Base-by-base conservation (phyloP, 2,888 invertebrate species). In the Drepanosiphum platanoidis region DNA sequence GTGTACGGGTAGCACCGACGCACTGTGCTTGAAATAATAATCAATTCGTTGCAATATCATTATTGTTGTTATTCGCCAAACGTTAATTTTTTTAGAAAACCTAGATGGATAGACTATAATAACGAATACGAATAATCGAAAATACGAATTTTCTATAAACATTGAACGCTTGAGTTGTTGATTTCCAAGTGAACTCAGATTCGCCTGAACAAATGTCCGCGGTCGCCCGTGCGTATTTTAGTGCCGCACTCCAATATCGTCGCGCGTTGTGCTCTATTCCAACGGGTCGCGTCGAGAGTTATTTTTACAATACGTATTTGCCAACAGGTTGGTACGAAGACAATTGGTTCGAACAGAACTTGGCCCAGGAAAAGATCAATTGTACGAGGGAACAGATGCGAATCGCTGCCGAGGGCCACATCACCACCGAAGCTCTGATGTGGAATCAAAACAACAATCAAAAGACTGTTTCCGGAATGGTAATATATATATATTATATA, bases 311-410 rank as follows among this genome's bases (percentile, higher is more conserved):
- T 27, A 75, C 22, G 15, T 34, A 9, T 71, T 42, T 68, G n/a
- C n/a, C n/a, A n/a, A n/a, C n/a, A 95, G 95, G 96, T 86, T 98
- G 98, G 98, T 99, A 99, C 90, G 98, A 99, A 89, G 98, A 99
- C 90, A 97, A 98, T 89, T 99, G 99, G 99, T 99, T 96, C 90
- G 95, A 96, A 89, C 94, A 95, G 11, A 95, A 95, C 89, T 91
- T 96, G 87, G 94, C 95, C 88, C 93, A 94, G 86, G 96, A 97
- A 90, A 94, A 94, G 78, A 94, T 99, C 87, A 95, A 96, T 87
- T 99, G 99, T 90, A 97, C 97, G 0, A 93, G 93, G 86, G 96
- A 97, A 88, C 94, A 99, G 90, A 97, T 99, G 97, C 92, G 95
- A 71, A 93, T 93, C 88, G 98, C 98, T 0, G 97, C 99, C 1